phyloP scores from a whole-genome alignment of 2,888 invertebrate species.

The Entomobrya proxima region DNA sequence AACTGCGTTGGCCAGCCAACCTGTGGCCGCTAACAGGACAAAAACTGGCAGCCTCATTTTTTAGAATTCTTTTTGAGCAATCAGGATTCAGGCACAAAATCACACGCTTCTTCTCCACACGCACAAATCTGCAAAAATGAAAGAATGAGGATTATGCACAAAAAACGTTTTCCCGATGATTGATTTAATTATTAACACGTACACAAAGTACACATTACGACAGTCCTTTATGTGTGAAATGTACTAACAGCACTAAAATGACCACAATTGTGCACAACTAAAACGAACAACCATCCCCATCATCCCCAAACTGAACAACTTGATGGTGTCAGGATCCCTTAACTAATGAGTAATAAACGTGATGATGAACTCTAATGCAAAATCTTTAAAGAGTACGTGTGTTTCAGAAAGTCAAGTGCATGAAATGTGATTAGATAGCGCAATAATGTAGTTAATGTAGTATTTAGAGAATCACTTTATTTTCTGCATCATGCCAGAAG shows the following conservation, averaged over 20 bases:
- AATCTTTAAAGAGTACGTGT: slow-evolving; percentile 2
- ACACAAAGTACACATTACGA: not conserved
- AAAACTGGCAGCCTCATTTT: slow-evolving; percentile 73
- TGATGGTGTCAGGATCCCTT: not conserved
- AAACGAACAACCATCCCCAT: not conserved
- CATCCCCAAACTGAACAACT: not conserved
- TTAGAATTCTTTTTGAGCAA: no score
- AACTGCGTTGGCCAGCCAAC: slow-evolving; percentile 64
- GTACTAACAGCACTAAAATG: not conserved
- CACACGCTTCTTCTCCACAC: slow-evolving; percentile 8
- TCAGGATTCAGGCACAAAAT: no score
- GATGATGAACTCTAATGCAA: not conserved
- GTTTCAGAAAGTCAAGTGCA: slow-evolving; percentile 50
- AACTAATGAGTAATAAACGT: not conserved
- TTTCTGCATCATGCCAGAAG: not conserved
- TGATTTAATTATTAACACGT: not conserved
- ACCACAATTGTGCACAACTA: not conserved
- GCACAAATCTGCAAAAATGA: slow-evolving; percentile 6
- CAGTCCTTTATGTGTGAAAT: not conserved
- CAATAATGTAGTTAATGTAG: not conserved
- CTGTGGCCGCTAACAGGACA: slow-evolving; percentile 66
- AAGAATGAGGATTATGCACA: not conserved
- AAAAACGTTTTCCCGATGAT: not conserved
- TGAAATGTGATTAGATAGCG: slow-evolving; percentile 25
- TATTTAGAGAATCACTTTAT: not conserved